phyloP scores from a whole-genome alignment of 2,888 invertebrate genomes.

The Oscheius sp. region DNA sequence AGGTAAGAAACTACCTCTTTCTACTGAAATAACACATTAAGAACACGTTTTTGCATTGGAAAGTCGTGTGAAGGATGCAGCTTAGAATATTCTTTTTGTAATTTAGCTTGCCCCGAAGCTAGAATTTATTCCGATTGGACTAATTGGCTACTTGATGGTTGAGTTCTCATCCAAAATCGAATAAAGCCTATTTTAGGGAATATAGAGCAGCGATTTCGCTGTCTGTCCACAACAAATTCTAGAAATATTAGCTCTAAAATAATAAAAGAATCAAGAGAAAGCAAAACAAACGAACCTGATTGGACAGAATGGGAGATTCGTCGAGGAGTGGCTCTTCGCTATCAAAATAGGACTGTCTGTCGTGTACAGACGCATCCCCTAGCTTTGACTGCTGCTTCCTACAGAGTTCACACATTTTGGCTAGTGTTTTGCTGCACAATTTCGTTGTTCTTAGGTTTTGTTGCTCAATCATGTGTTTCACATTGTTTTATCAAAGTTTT shows the following conservation, averaged over 20 bases:
- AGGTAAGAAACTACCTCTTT: background rate
- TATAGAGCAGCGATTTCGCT: background rate
- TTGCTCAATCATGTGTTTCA: background rate
- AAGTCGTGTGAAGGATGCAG: constrained; percentile 6
- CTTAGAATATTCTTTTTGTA: background rate
- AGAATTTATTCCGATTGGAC: background rate
- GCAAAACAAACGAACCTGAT: background rate
- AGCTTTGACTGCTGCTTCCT: background rate
- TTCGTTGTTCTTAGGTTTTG: background rate
- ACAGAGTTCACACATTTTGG: background rate
- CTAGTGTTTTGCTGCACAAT: background rate
- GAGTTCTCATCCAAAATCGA: background rate
- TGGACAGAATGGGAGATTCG: constrained; percentile 24
- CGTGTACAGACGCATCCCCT: background rate
- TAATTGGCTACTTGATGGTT: background rate
- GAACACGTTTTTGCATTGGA: constrained; percentile 4
- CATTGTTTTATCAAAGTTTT: background rate
- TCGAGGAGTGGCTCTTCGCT: constrained; percentile 14
- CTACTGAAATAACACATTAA: background rate
- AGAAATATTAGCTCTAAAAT: background rate
- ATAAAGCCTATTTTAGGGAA: background rate
- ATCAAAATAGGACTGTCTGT: background rate
- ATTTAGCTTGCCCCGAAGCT: background rate
- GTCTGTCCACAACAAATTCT: background rate
- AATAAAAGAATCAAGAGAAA: background rate